A percentile compares a stretch with the other conserved stretches of the same genome.
These are phyloP conservation scores for Caenorhabditis brenneri DNA, from an alignment of 1,140 invertebrate genomes.

Conservation along the genomic window DNA sequence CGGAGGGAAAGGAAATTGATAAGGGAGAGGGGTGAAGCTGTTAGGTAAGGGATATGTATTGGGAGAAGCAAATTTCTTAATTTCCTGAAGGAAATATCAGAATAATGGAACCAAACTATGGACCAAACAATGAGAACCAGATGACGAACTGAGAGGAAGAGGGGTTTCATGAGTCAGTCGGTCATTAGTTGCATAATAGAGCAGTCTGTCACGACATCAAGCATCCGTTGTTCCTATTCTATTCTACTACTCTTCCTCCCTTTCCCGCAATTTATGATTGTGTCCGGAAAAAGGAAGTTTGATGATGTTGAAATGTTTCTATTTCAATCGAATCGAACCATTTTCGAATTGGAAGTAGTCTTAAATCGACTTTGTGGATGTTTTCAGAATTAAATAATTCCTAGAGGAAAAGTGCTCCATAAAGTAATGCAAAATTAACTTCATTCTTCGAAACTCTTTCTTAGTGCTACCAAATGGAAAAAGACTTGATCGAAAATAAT, in stretches of 20 bases:
- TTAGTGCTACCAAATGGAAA: too few species aligned
- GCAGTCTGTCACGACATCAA: constrained; percentile 36
- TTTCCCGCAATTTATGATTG: not conserved
- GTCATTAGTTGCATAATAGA: constrained; percentile 43
- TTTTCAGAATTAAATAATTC: too few species aligned
- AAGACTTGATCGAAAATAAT: too few species aligned
- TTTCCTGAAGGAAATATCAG: not conserved
- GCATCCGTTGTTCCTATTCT: constrained; percentile 26
- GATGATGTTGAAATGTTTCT: not conserved
- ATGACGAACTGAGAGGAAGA: not conserved
- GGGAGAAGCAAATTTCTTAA: not conserved
- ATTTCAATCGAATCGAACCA: too few species aligned
- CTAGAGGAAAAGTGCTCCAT: too few species aligned
- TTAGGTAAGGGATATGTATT: not conserved
- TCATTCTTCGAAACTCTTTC: too few species aligned
- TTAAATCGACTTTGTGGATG: too few species aligned
- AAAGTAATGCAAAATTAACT: too few species aligned
- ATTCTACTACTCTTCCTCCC: constrained; percentile 2
- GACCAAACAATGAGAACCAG: constrained; percentile 29
- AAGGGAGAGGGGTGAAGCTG: not conserved
- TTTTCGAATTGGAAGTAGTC: not conserved
- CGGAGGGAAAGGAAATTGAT: constrained; percentile 6
- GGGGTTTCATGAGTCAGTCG: constrained; percentile 8
- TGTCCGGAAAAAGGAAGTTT: not conserved
- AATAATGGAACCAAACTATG: too few species aligned